Evolutionary conservation across 2,888 invertebrate genomes (phyloP).

Genomic region (Tetrapedia diversipes): DNA sequence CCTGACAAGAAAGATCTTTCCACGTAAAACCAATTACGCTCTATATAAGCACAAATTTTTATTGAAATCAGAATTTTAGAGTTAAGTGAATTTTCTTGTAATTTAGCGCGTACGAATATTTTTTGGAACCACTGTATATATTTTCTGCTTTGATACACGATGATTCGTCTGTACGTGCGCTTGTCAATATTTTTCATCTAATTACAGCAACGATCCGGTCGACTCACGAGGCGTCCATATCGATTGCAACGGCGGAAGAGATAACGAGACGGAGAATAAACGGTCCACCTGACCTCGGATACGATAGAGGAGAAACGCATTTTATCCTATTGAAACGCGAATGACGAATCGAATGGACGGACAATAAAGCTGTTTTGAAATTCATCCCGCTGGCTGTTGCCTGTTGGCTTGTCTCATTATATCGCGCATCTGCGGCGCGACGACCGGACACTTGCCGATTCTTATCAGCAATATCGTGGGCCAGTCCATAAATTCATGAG

Average conservation of each 20-base stretch:
- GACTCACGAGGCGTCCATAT: not conserved
- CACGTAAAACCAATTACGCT: no score
- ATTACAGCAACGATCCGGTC: conserved; percentile 5
- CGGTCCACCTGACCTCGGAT: no score
- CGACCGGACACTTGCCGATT: conserved; percentile 45
- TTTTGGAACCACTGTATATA: no score
- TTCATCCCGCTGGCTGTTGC: not conserved
- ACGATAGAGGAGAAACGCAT: no score
- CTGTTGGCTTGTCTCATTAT: not conserved
- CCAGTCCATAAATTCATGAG: conserved; percentile 59
- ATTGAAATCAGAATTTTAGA: no score
- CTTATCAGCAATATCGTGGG: conserved; percentile 50
- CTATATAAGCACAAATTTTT: no score
- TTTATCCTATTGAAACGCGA: not conserved
- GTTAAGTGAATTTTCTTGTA: no score
- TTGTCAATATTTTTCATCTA: no score
- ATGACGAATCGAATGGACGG: not conserved
- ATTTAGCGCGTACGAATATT: no score
- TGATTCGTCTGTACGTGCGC: not conserved
- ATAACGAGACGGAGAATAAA: not conserved
- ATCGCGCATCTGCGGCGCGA: not conserved
- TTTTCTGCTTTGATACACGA: no score
- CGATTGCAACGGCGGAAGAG: conserved; percentile 5
- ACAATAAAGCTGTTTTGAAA: conserved; percentile 26
- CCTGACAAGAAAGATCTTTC: no score